Evolutionary conservation across 2,797 vertebrate genomes (phyloP).

Genomic region (Synanceia verrucosa): DNA sequence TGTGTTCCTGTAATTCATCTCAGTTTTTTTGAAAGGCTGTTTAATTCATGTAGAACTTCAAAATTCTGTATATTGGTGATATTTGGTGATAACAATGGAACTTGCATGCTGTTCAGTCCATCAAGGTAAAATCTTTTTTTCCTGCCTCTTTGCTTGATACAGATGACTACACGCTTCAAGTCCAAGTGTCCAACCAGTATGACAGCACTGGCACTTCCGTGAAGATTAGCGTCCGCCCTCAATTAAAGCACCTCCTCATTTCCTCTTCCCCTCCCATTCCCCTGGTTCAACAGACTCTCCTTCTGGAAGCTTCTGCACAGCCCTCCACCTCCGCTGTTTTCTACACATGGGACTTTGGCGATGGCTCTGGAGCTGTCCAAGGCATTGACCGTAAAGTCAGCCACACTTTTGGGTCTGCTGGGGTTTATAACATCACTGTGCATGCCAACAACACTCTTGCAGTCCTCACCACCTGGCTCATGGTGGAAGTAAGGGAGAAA

Average conservation of each 20-base stretch:
- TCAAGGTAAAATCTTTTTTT: not conserved
- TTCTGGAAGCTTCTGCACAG: slow-evolving; percentile 66
- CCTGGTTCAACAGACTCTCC: slow-evolving; percentile 58
- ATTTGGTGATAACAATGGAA: not conserved
- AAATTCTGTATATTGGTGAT: not conserved
- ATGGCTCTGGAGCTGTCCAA: slow-evolving; percentile 57
- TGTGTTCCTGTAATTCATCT: not conserved
- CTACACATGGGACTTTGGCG: slow-evolving; percentile 81
- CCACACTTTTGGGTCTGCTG: slow-evolving; percentile 66
- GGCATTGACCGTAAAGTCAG: slow-evolving; percentile 41
- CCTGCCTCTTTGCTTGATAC: slow-evolving; percentile 19
- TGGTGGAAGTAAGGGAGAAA: slow-evolving; percentile 71
- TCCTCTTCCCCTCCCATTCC: slow-evolving; percentile 48
- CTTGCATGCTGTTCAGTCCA: not conserved
- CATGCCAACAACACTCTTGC: slow-evolving; percentile 72
- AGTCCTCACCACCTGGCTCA: slow-evolving; percentile 53
- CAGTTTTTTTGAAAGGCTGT: not conserved
- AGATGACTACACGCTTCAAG: slow-evolving; percentile 79
- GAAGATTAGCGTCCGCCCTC: slow-evolving; percentile 60
- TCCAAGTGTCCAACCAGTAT: slow-evolving; percentile 71
- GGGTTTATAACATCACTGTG: slow-evolving; percentile 79
- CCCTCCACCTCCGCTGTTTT: slow-evolving; percentile 59
- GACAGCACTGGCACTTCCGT: slow-evolving; percentile 44
- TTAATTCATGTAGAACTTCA: not conserved
- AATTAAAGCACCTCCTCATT: slow-evolving; percentile 66